Conservation (phyloP, 2,888 invertebrate genomes). For the Agonopterix subpropinquella region DNA sequence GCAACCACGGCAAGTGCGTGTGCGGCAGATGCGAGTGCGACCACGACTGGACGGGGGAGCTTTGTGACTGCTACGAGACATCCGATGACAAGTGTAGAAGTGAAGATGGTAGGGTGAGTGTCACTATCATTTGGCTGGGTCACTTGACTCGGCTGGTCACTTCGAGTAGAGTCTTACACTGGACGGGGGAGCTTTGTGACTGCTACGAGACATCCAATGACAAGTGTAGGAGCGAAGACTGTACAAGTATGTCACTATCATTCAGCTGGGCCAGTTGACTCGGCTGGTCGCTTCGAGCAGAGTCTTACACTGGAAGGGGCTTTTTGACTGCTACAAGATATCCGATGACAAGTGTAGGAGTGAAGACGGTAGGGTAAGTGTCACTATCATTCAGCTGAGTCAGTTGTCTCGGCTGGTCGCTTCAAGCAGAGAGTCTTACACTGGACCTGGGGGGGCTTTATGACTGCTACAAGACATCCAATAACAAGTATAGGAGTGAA, state of each 20-base stretch:
- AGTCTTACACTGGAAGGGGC: too few species aligned
- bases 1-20: slow-evolving; percentile 79
- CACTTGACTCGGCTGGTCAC: too few species aligned
- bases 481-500: too few species aligned
- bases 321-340: background rate
- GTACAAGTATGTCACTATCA: slow-evolving; percentile 10
- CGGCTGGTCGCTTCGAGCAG: too few species aligned
- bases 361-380: too few species aligned
- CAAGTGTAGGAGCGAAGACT: slow-evolving; percentile 19
- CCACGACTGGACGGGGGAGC: slow-evolving; percentile 40
- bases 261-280: too few species aligned
- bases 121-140: background rate
- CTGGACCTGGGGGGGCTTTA: too few species aligned
- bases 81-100: slow-evolving; percentile 16
- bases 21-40: slow-evolving; percentile 75
- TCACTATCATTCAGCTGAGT: too few species aligned
- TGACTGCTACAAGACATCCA: too few species aligned
- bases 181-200: slow-evolving; percentile 54
- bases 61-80: slow-evolving; percentile 45
- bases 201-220: background rate
- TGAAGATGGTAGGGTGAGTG: slow-evolving; percentile 24
- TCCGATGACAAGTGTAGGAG: too few species aligned
- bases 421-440: too few species aligned
- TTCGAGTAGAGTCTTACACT: slow-evolving; percentile 10
- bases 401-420: too few species aligned